A percentile compares a stretch with the other conserved stretches of the same genome.
Conservation (phyloP, 37 sponge, comb jelly and placozoan genomes). For the Ephydatia muelleri region DNA sequence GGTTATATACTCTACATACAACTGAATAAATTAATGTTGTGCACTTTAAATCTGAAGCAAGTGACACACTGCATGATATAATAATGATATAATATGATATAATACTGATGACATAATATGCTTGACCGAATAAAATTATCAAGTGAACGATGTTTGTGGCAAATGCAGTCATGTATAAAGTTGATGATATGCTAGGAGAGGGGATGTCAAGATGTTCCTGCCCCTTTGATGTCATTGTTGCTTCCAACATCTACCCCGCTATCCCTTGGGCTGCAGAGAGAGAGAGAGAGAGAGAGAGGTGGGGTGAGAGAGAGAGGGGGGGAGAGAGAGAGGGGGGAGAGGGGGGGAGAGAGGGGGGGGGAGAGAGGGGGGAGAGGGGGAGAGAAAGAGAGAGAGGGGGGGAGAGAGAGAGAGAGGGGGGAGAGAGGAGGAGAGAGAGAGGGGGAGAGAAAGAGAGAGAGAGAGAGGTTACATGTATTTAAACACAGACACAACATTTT, state of each 20-base stretch:
- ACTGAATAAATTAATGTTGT: too few species aligned
- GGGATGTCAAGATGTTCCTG: background rate
- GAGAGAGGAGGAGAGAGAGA: background rate
- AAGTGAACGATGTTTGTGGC: background rate
- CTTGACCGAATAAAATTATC: too few species aligned
- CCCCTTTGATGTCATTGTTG: background rate
- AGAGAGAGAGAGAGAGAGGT: background rate
- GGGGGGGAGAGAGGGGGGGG: background rate
- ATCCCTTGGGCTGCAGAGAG: background rate
- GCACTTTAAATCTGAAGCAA: too few species aligned
- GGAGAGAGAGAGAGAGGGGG: background rate
- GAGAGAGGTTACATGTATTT: background rate
- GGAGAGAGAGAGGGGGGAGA: background rate
- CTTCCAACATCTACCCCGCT: background rate
- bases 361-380: background rate
- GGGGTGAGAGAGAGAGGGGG: too few species aligned
- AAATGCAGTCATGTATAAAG: background rate
- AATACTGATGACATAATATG: too few species aligned
- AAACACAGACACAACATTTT: too few species aligned
- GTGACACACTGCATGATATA: too few species aligned
- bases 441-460: background rate
- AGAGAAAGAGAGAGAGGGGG: background rate
- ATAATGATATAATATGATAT: too few species aligned
- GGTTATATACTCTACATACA: too few species aligned
- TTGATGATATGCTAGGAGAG: too few species aligned